phyloP scores from a whole-genome alignment of 2,797 vertebrate genomes.

The Falco peregrinus region DNA sequence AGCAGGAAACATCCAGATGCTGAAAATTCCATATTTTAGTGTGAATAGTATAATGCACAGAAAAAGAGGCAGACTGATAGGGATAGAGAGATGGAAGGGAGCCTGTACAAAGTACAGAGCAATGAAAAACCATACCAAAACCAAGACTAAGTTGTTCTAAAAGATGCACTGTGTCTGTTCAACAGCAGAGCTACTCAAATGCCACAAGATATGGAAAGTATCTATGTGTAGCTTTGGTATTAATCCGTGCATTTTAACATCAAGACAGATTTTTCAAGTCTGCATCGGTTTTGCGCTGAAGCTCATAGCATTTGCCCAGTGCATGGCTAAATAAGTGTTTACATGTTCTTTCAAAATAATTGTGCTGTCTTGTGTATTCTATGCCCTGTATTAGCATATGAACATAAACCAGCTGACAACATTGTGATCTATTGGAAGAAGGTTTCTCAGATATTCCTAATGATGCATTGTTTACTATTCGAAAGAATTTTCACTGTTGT shows the following conservation, averaged over 20 bases:
- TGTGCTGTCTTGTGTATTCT: not conserved
- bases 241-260: not conserved
- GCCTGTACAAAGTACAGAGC: not conserved
- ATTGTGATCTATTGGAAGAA: not conserved
- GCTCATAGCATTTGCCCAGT: not conserved
- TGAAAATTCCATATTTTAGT: not conserved
- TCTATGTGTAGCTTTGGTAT: not conserved
- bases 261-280: not conserved
- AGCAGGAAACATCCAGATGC: not conserved
- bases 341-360: not conserved
- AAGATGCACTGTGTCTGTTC: not conserved
- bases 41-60: not conserved
- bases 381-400: not conserved
- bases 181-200: not conserved
- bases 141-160: not conserved
- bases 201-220: not conserved
- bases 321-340: not conserved
- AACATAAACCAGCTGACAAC: not conserved
- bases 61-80: not conserved
- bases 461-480: not conserved
- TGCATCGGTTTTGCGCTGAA: not conserved
- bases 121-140: not conserved
- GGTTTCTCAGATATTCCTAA: not conserved
- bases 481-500: not conserved
- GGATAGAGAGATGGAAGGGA: not conserved